Evolutionary conservation across 2,113 vertebrate species (phyloP).

Genomic region (Carlito syrichta): DNA sequence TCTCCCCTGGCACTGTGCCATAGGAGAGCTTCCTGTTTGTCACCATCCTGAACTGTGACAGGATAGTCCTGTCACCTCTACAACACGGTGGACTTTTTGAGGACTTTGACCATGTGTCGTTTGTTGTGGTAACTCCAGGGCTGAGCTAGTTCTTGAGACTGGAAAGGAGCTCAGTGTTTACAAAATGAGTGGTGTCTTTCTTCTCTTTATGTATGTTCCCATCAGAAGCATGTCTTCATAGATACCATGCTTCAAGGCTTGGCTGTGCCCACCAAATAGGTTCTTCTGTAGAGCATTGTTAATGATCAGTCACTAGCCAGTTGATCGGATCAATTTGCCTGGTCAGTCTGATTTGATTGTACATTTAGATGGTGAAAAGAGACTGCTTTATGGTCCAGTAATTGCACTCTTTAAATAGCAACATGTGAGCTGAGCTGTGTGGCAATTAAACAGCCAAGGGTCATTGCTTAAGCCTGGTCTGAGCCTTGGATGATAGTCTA

Average conservation of each 20-base stretch:
- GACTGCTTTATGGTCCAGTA: neutral
- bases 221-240: neutral
- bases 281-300: slow-evolving; percentile 27
- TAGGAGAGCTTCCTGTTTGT: neutral
- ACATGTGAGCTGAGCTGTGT: neutral
- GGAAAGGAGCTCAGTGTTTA: neutral
- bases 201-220: neutral
- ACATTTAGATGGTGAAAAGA: neutral
- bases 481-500: neutral
- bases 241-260: neutral
- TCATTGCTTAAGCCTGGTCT: neutral
- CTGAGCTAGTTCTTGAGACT: neutral
- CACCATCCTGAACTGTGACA: neutral
- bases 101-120: neutral
- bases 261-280: neutral
- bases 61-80: neutral
- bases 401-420: neutral
- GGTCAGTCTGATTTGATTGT: neutral
- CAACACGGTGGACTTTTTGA: neutral
- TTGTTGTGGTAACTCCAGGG: neutral
- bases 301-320: neutral
- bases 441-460: neutral
- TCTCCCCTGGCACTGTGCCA: neutral
- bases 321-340: neutral
- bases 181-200: neutral